Conservation (phyloP, 2,113 vertebrate species). For the Burhinus bistriatus region DNA sequence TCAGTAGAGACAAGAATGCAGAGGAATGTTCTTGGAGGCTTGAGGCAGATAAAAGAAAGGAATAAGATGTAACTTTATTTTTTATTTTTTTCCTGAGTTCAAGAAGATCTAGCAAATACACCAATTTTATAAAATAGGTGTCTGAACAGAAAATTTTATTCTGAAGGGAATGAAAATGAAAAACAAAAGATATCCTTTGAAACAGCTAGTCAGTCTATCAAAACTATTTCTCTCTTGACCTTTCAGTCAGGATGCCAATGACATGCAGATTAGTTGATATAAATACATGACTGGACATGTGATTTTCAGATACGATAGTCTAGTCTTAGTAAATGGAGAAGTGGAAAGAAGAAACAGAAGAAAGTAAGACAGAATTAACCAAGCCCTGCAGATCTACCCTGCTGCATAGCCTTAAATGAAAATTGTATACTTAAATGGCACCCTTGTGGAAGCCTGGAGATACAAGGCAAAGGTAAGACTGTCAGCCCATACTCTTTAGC, state of each 20-base stretch:
- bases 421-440: background rate
- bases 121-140: background rate
- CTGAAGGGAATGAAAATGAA: background rate
- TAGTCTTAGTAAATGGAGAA: background rate
- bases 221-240: background rate
- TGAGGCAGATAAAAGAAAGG: slow-evolving; percentile 11
- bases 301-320: background rate
- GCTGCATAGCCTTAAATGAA: background rate
- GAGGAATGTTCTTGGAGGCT: background rate
- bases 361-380: background rate
- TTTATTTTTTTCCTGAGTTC: background rate
- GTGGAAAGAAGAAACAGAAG: background rate
- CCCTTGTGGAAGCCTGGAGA: background rate
- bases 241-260: background rate
- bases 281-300: background rate
- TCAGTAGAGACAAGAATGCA: slow-evolving; percentile 30
- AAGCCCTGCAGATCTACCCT: background rate
- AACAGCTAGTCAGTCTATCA: background rate
- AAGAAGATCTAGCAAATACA: background rate
- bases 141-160: background rate
- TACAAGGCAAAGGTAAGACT: background rate
- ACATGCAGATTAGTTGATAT: background rate
- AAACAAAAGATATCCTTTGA: background rate
- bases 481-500: background rate
- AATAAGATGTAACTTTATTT: background rate